These are phyloP conservation scores for Anthopleura sola DNA, from an alignment of 64 coral and sea anemone species.

Conservation along the genomic window DNA sequence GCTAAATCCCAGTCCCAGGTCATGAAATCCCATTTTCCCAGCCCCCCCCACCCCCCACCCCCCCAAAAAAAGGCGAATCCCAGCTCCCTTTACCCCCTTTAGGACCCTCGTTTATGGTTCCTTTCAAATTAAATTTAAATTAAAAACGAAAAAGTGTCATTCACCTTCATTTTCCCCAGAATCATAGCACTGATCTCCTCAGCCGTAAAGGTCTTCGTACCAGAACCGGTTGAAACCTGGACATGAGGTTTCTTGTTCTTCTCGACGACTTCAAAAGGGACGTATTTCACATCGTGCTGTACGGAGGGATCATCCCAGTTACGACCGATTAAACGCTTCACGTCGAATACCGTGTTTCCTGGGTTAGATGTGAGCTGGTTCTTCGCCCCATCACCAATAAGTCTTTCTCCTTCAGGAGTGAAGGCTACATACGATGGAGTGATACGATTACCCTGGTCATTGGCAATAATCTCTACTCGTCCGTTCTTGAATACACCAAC, in stretches of 20 bases:
- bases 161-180: constrained; percentile 97
- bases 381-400: constrained; percentile 98
- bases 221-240: constrained; percentile 69
- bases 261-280: constrained; percentile 89
- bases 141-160: neutral
- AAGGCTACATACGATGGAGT: constrained; percentile 99
- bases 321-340: constrained; percentile 89
- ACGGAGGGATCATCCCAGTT: constrained; percentile 92
- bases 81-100: too few species aligned
- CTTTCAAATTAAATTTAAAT: neutral
- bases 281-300: constrained; percentile 76
- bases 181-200: constrained; percentile 99
- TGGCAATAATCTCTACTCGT: constrained; percentile 98
- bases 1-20: too few species aligned
- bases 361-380: constrained; percentile 99
- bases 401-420: constrained; percentile 88
- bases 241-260: constrained; percentile 99
- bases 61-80: too few species aligned
- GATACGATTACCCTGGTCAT: constrained; percentile 98
- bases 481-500: constrained; percentile 99
- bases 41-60: too few species aligned
- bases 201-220: constrained; percentile 82
- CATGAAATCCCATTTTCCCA: too few species aligned
- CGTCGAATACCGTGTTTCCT: constrained; percentile 96
- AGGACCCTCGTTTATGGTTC: too few species aligned